Evolutionary conservation across 2,888 invertebrate genomes (phyloP), one percentile per base, ranked within the genome.

Genomic region (Phorcus lineatus): DNA sequence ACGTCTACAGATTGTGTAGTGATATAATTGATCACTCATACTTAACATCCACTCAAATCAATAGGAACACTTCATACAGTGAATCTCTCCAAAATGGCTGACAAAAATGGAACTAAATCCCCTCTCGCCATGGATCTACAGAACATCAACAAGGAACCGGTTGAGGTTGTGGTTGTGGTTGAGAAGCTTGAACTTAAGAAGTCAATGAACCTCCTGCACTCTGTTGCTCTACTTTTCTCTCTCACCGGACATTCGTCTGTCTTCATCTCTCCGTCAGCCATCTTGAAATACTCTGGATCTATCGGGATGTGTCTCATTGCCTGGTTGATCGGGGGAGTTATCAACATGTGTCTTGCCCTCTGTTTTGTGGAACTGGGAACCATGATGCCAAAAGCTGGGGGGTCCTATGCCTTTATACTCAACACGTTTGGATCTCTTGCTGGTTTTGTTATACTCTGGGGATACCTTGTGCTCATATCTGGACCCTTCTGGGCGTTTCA

Each of bases 181-280:
- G 57, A 52, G 13, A 24, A 9, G 7, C 62, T 81, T 13, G 22
- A 19, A 28, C 53, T 83, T 13, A 81, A 81, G 79, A 80, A 80
- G 57, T 70, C 80, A 17, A 78, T 86, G 19, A 80, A 80, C 67
- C 70, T 86, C 11, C 28, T 83, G 16, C 75, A 82, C 74, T 70
- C 80, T 66, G 77, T 82, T 4, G 80, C 82, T 17, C 66, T 84
- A 52, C 70, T 86, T 47, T 62, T 84, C 19, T 83, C 84, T 19
- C 62, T 81, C 13, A 82, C 83, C 2, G 84, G 84, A n/a, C 84
- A 84, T 24, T 66, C 81, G 0, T 79, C 83, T 7, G 98, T 98
- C 94, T 98, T 98, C 95, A 97, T 98, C 94, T 97, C 98, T 94
- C 98, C 98, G 94, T 97, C 97, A 94, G 97, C 97, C 94, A 96